phyloP scores from a whole-genome alignment of 2,888 invertebrate species.

The Pyrocoelia pectoralis region DNA sequence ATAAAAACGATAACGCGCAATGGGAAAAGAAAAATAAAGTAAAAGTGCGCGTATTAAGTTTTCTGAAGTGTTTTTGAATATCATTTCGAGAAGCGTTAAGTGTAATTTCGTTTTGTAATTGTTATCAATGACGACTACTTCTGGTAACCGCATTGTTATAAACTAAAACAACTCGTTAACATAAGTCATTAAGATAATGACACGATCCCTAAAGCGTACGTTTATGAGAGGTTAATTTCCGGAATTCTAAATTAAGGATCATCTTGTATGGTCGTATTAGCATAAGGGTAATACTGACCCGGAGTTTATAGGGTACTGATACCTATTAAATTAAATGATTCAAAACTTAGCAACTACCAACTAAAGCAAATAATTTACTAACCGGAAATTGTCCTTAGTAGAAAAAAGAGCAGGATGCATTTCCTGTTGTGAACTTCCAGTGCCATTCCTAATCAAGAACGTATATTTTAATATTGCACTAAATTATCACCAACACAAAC shows the following conservation, averaged over 20 bases:
- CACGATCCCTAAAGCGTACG: constrained; percentile 1
- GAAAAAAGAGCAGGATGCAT: constrained; percentile 31
- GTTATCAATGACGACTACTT: constrained; percentile 1
- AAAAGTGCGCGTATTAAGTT: too few relatives aligned
- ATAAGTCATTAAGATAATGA: not conserved
- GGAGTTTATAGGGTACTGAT: not conserved
- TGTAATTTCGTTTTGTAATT: not conserved
- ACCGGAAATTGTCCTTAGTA: constrained; percentile 41
- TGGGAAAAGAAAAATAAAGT: too few relatives aligned
- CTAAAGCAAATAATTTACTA: constrained; percentile 31
- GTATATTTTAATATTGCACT: constrained; percentile 17
- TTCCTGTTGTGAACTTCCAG: constrained; percentile 14
- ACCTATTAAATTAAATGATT: constrained; percentile 2
- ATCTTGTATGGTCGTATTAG: not conserved
- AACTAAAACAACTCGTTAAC: not conserved
- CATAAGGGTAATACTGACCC: not conserved
- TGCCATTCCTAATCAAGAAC: constrained; percentile 22
- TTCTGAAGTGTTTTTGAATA: too few relatives aligned
- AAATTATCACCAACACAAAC: constrained; percentile 24
- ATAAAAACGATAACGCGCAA: too few relatives aligned
- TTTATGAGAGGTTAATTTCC: constrained; percentile 8
- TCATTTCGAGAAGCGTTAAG: too few relatives aligned
- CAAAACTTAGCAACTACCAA: not conserved
- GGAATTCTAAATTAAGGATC: not conserved
- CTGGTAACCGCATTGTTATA: not conserved